Conservation (phyloP, 2,113 vertebrate genomes). For the Empidonax traillii region DNA sequence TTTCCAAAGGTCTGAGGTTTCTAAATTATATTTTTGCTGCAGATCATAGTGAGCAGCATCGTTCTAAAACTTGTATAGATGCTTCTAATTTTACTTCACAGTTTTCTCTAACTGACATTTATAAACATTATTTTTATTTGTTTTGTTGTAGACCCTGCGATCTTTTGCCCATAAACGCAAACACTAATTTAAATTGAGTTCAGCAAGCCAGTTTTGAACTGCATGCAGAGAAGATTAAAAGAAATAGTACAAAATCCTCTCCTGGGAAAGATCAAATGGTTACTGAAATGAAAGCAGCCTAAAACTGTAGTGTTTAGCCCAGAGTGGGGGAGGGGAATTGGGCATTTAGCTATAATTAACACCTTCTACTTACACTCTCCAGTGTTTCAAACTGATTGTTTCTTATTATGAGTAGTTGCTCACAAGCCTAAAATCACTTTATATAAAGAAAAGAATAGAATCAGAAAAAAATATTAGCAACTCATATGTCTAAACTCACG, state of each 20-base stretch:
- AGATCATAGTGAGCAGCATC: not conserved
- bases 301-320: constrained; percentile 32
- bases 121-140: constrained; percentile 49
- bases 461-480: not conserved
- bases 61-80: not conserved
- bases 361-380: constrained; percentile 44
- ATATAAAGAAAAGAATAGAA: not conserved
- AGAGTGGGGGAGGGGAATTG: not conserved
- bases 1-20: not conserved
- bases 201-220: constrained; percentile 43
- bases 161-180: constrained; percentile 42
- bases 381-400: not conserved
- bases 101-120: constrained; percentile 15
- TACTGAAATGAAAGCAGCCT: constrained; percentile 58
- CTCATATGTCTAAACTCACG: not conserved
- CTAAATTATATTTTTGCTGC: not conserved
- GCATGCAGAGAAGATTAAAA: constrained; percentile 66
- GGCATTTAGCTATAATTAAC: constrained; percentile 62
- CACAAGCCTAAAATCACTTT: constrained; percentile 12
- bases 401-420: constrained; percentile 10
- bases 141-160: not conserved
- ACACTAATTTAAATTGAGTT: constrained; percentile 47
- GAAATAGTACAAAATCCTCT: constrained; percentile 54
- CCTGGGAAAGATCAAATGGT: constrained; percentile 69
- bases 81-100: not conserved